phyloP scores from a whole-genome alignment of 1,140 invertebrate genomes.

The Ditylenchus dipsaci region DNA sequence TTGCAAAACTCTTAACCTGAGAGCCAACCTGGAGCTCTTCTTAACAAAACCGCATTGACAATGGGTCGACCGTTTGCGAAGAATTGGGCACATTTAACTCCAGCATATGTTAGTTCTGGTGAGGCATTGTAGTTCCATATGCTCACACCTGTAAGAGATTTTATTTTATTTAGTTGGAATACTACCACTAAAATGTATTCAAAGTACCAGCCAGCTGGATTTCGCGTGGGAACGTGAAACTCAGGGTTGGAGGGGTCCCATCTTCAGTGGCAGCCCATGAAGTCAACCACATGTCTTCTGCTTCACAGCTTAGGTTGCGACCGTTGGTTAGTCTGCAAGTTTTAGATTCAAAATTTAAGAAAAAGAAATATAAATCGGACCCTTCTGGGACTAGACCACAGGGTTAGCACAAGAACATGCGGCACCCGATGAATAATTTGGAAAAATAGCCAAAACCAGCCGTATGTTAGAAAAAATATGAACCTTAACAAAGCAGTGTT shows the following conservation, averaged over 20 bases:
- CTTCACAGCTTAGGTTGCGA: conserved; percentile 59
- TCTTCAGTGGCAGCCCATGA: conserved; percentile 23
- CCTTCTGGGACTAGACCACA: too few species aligned
- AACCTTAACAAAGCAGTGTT: conserved; percentile 22
- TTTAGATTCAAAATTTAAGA: neutral
- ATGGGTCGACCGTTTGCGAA: conserved; percentile 48
- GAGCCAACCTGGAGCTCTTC: conserved; percentile 40
- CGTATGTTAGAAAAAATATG: neutral
- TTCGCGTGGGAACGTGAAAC: conserved; percentile 63
- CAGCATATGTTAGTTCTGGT: conserved; percentile 70
- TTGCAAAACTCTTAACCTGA: neutral
- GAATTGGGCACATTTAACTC: conserved; percentile 62
- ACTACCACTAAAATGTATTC: too few species aligned
- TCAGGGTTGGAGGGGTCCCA: conserved; percentile 57
- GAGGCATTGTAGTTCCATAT: conserved; percentile 78
- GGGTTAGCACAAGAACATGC: too few species aligned
- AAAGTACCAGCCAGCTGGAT: conserved; percentile 66
- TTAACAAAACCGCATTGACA: conserved; percentile 38
- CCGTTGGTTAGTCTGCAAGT: conserved; percentile 60
- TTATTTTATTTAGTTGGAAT: too few species aligned
- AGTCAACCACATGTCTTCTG: conserved; percentile 63
- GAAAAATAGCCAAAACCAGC: too few species aligned
- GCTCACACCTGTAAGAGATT: conserved; percentile 64
- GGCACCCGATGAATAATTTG: too few species aligned
- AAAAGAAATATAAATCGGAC: too few species aligned